Conservation (phyloP, 1,140 invertebrate species). For the Drosophila sucinea region DNA sequence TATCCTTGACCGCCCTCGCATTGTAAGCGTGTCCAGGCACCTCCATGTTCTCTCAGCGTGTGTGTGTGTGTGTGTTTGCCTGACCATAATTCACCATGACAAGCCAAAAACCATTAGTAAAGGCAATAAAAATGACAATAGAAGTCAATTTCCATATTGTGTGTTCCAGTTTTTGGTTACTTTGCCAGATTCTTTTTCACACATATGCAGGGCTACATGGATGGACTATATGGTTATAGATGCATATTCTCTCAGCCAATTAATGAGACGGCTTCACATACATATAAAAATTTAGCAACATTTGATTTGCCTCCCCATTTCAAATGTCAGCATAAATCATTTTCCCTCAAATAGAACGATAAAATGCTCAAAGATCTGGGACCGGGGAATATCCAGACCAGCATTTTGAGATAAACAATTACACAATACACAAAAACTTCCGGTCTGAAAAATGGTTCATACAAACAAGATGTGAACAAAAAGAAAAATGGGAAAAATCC, state of each 20-base stretch:
- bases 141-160: conserved; percentile 79
- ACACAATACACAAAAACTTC: conserved; percentile 25
- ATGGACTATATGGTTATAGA: conserved; percentile 21
- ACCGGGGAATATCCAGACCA: conserved; percentile 10
- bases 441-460: conserved; percentile 24
- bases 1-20: conserved; percentile 78
- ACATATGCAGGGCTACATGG: not conserved
- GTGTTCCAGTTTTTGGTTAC: conserved; percentile 60
- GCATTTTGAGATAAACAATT: conserved; percentile 33
- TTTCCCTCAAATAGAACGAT: conserved; percentile 27
- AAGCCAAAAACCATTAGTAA: conserved; percentile 78
- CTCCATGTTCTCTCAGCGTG: conserved; percentile 27
- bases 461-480: not conserved
- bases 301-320: conserved; percentile 43
- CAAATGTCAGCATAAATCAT: conserved; percentile 72
- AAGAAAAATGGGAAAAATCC: conserved; percentile 16
- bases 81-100: conserved; percentile 74
- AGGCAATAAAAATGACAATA: conserved; percentile 81
- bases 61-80: conserved; percentile 50
- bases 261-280: conserved; percentile 50
- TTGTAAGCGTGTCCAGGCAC: conserved; percentile 64
- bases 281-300: conserved; percentile 49
- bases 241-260: conserved; percentile 52
- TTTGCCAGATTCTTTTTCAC: conserved; percentile 23
- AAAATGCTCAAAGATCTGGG: conserved; percentile 33